Percentiles rank a stretch among this genome's conserved stretches.
phyloP scores from a whole-genome alignment of 2,888 invertebrate species.

The Ptilodon capucinus region DNA sequence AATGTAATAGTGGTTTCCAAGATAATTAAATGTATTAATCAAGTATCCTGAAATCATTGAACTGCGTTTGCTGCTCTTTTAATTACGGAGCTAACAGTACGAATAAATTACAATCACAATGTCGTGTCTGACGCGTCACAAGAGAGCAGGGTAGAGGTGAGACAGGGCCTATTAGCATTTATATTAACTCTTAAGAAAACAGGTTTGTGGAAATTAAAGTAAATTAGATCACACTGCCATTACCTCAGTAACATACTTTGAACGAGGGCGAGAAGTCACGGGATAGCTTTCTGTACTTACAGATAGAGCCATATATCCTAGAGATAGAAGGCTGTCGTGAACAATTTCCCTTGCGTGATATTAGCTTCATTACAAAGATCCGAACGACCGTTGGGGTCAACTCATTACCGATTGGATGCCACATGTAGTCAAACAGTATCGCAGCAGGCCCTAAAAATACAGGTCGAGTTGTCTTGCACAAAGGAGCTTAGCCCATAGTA shows the following conservation, averaged over 20 bases:
- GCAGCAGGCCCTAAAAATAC: too few species aligned
- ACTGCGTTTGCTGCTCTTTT: constrained; percentile 3
- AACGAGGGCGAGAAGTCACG: constrained; percentile 6
- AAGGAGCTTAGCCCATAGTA: too few species aligned
- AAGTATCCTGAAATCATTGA: background rate
- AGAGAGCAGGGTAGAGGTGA: constrained; percentile 28
- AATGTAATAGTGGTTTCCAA: background rate
- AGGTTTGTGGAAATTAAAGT: constrained; percentile 57
- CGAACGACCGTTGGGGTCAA: too few species aligned
- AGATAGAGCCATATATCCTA: too few species aligned
- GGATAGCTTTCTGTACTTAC: too few species aligned
- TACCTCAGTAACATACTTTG: constrained; percentile 27
- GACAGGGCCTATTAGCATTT: constrained; percentile 65
- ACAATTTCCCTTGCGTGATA: background rate
- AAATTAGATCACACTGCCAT: constrained; percentile 54
- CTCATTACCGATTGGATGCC: too few species aligned
- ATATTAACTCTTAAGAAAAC: constrained; percentile 71
- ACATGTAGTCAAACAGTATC: too few species aligned
- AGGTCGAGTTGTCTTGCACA: too few species aligned
- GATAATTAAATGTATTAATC: background rate
- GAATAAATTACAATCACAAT: constrained; percentile 20
- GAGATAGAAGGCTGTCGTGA: too few species aligned
- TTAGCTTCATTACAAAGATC: too few species aligned
- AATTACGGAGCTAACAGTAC: constrained; percentile 16
- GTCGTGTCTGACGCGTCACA: constrained; percentile 8